Conservation (phyloP, 2,797 vertebrate genomes). For the Synaphobranchus kaupii region DNA sequence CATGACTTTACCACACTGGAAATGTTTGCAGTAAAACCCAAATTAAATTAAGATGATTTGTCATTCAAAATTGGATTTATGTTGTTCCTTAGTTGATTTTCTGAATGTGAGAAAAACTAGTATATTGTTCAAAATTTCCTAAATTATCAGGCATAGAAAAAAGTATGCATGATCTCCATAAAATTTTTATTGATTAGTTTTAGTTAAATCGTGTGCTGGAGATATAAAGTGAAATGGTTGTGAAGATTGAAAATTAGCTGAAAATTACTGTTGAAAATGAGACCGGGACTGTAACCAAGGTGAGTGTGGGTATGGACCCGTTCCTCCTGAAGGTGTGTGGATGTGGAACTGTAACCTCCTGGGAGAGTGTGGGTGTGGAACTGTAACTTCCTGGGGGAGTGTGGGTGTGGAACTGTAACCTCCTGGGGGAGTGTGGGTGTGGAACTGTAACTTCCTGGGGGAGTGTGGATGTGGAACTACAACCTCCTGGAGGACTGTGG, state of each 20-base stretch:
- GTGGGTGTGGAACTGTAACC: too few species aligned
- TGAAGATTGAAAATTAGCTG: neutral
- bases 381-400: too few species aligned
- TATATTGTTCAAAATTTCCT: neutral
- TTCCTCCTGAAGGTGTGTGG: too few species aligned
- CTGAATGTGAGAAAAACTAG: neutral
- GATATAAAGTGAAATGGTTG: neutral
- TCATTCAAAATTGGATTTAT: neutral
- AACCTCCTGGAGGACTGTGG: too few species aligned
- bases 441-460: too few species aligned
- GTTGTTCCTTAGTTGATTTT: neutral
- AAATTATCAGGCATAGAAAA: neutral
- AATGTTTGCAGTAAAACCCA: neutral
- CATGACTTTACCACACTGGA: too few species aligned
- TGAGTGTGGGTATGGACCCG: too few species aligned
- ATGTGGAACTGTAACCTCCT: neutral
- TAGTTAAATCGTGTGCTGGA: too few species aligned
- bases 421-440: too few species aligned
- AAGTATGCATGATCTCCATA: neutral
- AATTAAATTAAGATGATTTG: neutral
- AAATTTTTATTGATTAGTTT: too few species aligned
- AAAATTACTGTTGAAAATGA: neutral
- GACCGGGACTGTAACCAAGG: neutral
- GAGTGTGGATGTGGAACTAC: too few species aligned
- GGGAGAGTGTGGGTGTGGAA: neutral